Conservation (phyloP, 2,888 invertebrate genomes). For the Platycheirus rosarum region DNA sequence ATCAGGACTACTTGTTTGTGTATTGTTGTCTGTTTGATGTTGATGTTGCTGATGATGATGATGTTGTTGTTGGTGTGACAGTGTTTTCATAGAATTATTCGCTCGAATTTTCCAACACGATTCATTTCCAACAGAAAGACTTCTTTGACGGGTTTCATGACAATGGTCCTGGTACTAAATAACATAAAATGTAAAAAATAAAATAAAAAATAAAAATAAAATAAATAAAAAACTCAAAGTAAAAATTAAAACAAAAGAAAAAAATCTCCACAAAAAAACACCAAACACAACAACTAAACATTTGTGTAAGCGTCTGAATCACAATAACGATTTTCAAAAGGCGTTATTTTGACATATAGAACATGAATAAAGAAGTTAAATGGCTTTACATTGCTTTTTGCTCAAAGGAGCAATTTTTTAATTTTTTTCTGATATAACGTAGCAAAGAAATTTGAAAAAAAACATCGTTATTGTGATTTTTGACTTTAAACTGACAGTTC, state of each 20-base stretch:
- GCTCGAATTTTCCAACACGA: conserved; percentile 80
- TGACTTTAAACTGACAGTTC: too few species aligned
- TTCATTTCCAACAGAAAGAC: conserved; percentile 82
- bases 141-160: conserved; percentile 81
- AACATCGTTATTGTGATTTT: conserved; percentile 23
- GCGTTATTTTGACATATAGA: conserved; percentile 52
- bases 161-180: conserved; percentile 81
- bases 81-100: conserved; percentile 70
- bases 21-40: conserved; percentile 47
- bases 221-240: conserved; percentile 54
- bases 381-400: too few species aligned
- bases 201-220: conserved; percentile 60
- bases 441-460: too few species aligned
- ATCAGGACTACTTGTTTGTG: conserved; percentile 72
- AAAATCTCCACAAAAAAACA: conserved; percentile 71
- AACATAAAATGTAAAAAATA: conserved; percentile 69
- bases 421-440: too few species aligned
- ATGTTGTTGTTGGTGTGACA: conserved; percentile 53
- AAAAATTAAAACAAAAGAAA: conserved; percentile 22
- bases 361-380: conserved; percentile 3
- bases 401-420: too few species aligned
- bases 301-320: conserved; percentile 20
- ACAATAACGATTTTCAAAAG: conserved; percentile 65
- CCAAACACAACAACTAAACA: conserved; percentile 18
- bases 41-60: conserved; percentile 75